Evolutionary conservation across 2,888 invertebrate species (phyloP).

Genomic region (Dicycla oo): DNA sequence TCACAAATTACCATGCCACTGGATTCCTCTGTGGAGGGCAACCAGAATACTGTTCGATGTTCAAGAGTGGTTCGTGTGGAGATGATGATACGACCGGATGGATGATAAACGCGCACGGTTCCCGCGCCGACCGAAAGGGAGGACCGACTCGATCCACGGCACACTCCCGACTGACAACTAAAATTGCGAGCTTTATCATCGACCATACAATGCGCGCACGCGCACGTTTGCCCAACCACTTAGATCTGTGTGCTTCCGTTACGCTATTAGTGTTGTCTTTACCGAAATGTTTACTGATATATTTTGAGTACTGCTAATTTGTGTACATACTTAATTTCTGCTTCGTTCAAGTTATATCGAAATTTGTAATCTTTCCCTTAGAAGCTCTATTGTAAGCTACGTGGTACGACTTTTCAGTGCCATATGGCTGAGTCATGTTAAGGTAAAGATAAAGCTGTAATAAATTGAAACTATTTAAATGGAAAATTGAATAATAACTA

Average conservation of each 20-base stretch:
- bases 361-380: slow-evolving; percentile 15
- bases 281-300: slow-evolving; percentile 79
- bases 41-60: slow-evolving; percentile 71
- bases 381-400: slow-evolving; percentile 2
- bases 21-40: slow-evolving; percentile 76
- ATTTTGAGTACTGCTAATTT: slow-evolving; percentile 64
- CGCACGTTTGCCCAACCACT: slow-evolving; percentile 83
- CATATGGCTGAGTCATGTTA: slow-evolving; percentile 42
- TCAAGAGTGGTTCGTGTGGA: slow-evolving; percentile 66
- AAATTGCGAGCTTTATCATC: slow-evolving; percentile 87
- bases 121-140: slow-evolving; percentile 68
- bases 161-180: slow-evolving; percentile 83
- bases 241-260: slow-evolving; percentile 87
- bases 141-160: slow-evolving; percentile 79
- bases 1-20: slow-evolving; percentile 89
- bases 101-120: slow-evolving; percentile 68
- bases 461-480: slow-evolving; percentile 30
- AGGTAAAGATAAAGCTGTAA: slow-evolving; percentile 28
- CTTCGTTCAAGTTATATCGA: slow-evolving; percentile 25
- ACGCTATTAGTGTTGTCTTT: slow-evolving; percentile 79
- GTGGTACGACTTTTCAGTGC: slow-evolving; percentile 19
- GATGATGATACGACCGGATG: slow-evolving; percentile 73
- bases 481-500: slow-evolving; percentile 16
- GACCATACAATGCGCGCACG: slow-evolving; percentile 75
- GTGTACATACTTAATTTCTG: slow-evolving; percentile 60